These are phyloP conservation scores for Papilio polytes DNA, from an alignment of 1,140 invertebrate species.

Conservation along the genomic window DNA sequence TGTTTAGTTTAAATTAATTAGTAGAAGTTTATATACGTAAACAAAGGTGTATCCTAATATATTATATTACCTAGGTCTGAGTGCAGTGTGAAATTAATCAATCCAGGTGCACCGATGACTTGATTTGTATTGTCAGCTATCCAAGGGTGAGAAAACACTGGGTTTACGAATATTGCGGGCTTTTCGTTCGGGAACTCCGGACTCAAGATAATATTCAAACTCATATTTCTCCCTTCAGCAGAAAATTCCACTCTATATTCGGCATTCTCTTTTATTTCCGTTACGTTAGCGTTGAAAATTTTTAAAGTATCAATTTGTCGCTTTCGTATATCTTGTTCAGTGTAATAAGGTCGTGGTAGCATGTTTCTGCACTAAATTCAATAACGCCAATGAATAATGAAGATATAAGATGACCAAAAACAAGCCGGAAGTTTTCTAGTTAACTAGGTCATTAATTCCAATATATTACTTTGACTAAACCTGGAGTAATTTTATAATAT, in stretches of 20 bases:
- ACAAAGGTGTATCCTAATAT: neutral
- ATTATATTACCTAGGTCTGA: conserved; percentile 85
- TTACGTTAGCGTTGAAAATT: conserved; percentile 89
- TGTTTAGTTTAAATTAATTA: neutral
- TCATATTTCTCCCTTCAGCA: conserved; percentile 85
- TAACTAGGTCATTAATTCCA: neutral
- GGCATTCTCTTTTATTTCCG: conserved; percentile 87
- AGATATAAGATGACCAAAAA: neutral
- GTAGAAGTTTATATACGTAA: neutral
- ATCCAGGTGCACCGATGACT: conserved; percentile 88
- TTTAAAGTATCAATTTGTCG: conserved; percentile 90
- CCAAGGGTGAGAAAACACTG: conserved; percentile 88
- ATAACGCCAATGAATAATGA: neutral
- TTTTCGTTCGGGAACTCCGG: conserved; percentile 90
- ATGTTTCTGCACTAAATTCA: conserved; percentile 47
- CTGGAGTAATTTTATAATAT: neutral
- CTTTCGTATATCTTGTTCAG: conserved; percentile 79
- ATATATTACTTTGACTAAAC: neutral
- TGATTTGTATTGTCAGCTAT: conserved; percentile 86
- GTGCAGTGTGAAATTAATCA: conserved; percentile 90
- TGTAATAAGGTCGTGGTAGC: conserved; percentile 69
- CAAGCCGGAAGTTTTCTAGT: neutral
- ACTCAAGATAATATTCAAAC: conserved; percentile 86
- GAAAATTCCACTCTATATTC: conserved; percentile 90
- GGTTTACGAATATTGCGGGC: conserved; percentile 87